A percentile compares a stretch with the other conserved stretches of the same genome.
These are phyloP conservation scores for Boulengeromyrus knoepffleri DNA, from an alignment of 2,113 vertebrate genomes.

Conservation along the genomic window DNA sequence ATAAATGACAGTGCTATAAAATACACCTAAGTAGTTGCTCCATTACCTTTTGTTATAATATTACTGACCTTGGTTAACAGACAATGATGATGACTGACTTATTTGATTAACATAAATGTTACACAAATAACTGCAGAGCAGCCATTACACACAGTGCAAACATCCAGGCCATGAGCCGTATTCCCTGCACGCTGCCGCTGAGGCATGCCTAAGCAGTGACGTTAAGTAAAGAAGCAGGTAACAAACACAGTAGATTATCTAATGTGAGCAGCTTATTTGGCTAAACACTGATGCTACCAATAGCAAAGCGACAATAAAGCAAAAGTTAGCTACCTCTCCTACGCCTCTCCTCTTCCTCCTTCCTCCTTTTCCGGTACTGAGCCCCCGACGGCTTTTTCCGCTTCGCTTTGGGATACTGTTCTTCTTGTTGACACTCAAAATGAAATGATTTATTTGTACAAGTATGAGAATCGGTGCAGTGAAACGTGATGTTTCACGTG, in stretches of 20 bases:
- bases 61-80: not conserved
- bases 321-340: not conserved
- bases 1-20: not conserved
- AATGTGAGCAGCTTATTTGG: not conserved
- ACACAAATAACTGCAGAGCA: not conserved
- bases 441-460: not conserved
- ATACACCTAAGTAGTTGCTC: not conserved
- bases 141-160: not conserved
- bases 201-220: not conserved
- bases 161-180: not conserved
- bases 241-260: not conserved
- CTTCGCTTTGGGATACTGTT: not conserved
- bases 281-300: not conserved
- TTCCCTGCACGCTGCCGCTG: not conserved
- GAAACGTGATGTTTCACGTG: not conserved
- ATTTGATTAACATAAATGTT: not conserved
- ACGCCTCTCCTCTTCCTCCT: not conserved
- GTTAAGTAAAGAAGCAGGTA: not conserved
- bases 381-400: not conserved
- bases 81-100: not conserved
- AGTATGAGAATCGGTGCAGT: not conserved
- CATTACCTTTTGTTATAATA: not conserved
- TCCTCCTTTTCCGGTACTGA: not conserved
- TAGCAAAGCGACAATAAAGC: not conserved
- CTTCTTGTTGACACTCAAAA: not conserved